These are phyloP conservation scores for Bicyclus anynana DNA, from an alignment of 1,140 invertebrate species.

Conservation along the genomic window DNA sequence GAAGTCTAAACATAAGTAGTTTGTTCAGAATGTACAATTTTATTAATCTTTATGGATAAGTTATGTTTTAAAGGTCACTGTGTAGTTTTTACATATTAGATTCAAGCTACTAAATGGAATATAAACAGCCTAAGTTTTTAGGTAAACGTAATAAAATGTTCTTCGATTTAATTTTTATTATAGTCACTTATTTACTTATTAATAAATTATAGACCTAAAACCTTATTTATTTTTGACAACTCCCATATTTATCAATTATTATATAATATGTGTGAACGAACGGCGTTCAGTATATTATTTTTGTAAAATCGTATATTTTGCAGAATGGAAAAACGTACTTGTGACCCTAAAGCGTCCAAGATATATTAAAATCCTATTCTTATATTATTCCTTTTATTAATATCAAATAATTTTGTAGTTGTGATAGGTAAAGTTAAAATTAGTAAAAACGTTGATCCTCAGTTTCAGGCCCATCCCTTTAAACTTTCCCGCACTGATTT, in stretches of 20 bases:
- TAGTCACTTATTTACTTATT: constrained; percentile 29
- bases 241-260: no score
- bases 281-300: background rate
- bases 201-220: constrained; percentile 21
- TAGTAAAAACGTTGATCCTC: no score
- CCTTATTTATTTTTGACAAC: background rate
- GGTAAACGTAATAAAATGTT: constrained; percentile 22
- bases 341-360: no score
- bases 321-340: no score
- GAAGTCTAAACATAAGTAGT: constrained; percentile 73
- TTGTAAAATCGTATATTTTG: no score
- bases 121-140: constrained; percentile 10
- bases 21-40: constrained; percentile 9
- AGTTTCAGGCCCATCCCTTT: no score
- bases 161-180: constrained; percentile 14
- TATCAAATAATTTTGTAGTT: no score
- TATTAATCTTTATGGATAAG: constrained; percentile 6
- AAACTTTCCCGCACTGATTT: no score
- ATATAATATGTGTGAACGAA: no score
- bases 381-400: no score
- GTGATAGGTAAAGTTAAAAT: no score
- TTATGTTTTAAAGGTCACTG: constrained; percentile 25
- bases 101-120: constrained; percentile 5
- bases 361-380: no score
- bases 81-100: constrained; percentile 29